Evolutionary conservation across 2,888 invertebrate species (phyloP), one percentile per base, ranked within the genome.

Genomic region (Nephrotoma guestfalica): DNA sequence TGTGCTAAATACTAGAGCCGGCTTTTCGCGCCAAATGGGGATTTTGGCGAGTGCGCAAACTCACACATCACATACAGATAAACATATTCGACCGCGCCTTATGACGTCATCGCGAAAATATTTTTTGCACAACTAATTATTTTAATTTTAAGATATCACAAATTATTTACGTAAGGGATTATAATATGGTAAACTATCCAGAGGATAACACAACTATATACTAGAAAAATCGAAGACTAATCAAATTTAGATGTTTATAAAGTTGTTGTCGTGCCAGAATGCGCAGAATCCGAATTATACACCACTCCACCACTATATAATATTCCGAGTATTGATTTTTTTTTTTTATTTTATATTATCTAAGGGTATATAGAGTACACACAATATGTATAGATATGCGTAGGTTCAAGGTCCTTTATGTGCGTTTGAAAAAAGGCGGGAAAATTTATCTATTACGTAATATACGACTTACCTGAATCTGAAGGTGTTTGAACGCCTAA

Each of bases 401-500:
- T 86, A 87, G 86, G 87, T 86, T 87, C 87, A 86, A 87, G 87
- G 86, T 86, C 86, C 86, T 86, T 86, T 86, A 86, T 57, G 47
- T 13, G 6, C 18, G 71, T 2, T 15, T 42, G 4, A 4, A 71
- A 42, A 83, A 86, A 45, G 86, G 86, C 86, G 86, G 83, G 86
- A 83, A 86, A 71, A 30, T 11, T 3, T 30, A 71, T 71, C 9
- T 71, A 71, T 51, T 51, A 57, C 42, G n/a, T 18, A 43, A 15
- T 15, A 86, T 88, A 86, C 87, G 88, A 91, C 95, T 95, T 93
- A 94, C 97, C 97, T 88, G 97, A 97, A 93, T 97, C 97, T 83
- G 97, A 97, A 87, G 97, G 97, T 88, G 97, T 97, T 90, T 96
- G 96, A 41, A 96, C 94, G 88, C 96, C 96, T 86, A 96, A 93